Evolutionary conservation across 2,797 vertebrate genomes (phyloP), one percentile per base, ranked within the genome.

Genomic region (Pachyuromys duprasi): DNA sequence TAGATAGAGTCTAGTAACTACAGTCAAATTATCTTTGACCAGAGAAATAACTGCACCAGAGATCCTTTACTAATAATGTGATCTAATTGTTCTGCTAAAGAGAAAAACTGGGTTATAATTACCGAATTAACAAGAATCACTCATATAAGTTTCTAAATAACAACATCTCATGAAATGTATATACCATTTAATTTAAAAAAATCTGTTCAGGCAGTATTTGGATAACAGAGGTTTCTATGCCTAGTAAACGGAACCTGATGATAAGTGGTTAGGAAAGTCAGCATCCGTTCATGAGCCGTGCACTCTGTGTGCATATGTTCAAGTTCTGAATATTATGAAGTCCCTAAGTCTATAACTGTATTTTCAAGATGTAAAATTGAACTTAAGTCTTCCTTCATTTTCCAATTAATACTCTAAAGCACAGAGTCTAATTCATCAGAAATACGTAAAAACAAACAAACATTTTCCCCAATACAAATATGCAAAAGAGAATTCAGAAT

Each of bases 1-100:
- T 96, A 97, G 79, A 86, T 88, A 42, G 42, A 97, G 86, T 95
- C 76, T 60, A 88, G 67, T 93, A 95, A 90, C 94, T 94, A 86
- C 72, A 95, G 63, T 86, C 80, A 95, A 95, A 97, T 96, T 96
- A 92, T 96, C 86, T 95, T 93, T 94, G 94, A 93, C 79, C 24
- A 2, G 55, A 95, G 81, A 93, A 95, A 89, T 91, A 92, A 91
- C 39, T 83, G 88, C 14, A 49, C 9, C 79, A 90, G 76, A 95
- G 63, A 88, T 53, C 60, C 74, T 70, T 86, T 86, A 57, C 89
- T 74, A 60, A 20, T 93, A 95, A 95, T 86, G 36, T 36, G 63
- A 91, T 89, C 31, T 39, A 45, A 88, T n/a, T 57, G 3, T 60
- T 39, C 4, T 72, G 49, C 31, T 86, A 7, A 88, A 36, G 39